phyloP scores from a whole-genome alignment of 2,888 invertebrate genomes.

The Drosophila mayaguana region DNA sequence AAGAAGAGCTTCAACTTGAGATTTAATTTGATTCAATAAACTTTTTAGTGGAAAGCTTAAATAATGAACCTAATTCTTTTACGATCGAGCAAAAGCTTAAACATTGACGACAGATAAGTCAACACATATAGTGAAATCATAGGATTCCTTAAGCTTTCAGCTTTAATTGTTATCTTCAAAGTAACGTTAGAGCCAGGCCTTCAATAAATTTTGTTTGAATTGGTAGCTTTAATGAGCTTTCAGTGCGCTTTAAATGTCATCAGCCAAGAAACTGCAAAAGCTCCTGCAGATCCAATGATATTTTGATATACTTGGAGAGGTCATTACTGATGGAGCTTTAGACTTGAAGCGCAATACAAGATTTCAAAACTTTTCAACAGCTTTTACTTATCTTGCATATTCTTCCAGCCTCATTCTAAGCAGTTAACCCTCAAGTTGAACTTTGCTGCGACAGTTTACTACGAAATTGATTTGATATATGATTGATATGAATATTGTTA shows the following conservation, averaged over 20 bases:
- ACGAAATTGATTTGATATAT: neutral
- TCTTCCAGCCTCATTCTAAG: neutral
- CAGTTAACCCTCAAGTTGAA: neutral
- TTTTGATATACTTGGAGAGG: no score
- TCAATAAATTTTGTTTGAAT: neutral
- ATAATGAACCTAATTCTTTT: no score
- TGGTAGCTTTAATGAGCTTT: conserved; percentile 3
- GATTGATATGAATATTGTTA: conserved; percentile 17
- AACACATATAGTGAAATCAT: no score
- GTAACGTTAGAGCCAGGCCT: no score
- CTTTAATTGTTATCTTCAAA: no score
- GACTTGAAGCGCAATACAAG: neutral
- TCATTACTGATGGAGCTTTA: neutral
- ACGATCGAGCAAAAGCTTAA: no score
- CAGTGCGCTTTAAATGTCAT: neutral
- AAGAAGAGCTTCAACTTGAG: neutral
- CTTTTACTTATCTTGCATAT: neutral
- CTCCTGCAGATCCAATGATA: no score
- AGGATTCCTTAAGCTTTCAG: no score
- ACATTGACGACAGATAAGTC: no score
- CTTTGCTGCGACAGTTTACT: neutral
- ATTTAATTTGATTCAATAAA: neutral
- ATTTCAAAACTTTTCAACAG: neutral
- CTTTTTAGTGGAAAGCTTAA: neutral
- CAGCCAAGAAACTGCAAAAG: no score